phyloP scores from a whole-genome alignment of 2,888 invertebrate species.

The Dysmachus trigonus region DNA sequence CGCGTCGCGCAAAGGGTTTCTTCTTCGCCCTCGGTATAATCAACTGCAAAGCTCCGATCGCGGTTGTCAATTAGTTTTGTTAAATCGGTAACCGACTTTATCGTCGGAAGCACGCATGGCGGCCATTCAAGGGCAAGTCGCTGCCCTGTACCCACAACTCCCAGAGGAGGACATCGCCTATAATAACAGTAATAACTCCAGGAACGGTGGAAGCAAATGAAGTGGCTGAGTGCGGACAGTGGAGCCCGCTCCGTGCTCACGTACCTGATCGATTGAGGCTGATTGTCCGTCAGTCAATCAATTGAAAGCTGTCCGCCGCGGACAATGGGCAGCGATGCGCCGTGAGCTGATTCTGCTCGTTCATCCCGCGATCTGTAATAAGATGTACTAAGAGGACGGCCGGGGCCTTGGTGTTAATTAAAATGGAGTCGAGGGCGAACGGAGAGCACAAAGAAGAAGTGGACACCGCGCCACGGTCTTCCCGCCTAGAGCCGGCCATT shows the following conservation, averaged over 20 bases:
- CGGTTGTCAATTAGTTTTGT: constrained; percentile 48
- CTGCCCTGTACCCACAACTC: neutral
- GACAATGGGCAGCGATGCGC: constrained; percentile 7
- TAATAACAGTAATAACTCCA: constrained; percentile 36
- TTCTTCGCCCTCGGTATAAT: neutral
- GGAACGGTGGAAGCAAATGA: neutral
- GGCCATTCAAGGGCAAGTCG: constrained; percentile 4
- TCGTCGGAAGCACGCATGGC: neutral
- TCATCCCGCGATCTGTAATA: neutral
- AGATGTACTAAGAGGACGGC: neutral
- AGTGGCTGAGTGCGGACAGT: constrained; percentile 10
- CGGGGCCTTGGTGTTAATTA: constrained; percentile 37
- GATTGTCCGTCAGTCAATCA: constrained; percentile 44
- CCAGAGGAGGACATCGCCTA: constrained; percentile 21
- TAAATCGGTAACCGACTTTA: constrained; percentile 46
- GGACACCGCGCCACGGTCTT: neutral
- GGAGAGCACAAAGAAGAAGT: neutral
- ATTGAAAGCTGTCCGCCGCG: constrained; percentile 33
- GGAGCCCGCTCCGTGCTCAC: neutral
- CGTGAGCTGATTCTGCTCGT: neutral
- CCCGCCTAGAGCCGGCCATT: constrained; percentile 8
- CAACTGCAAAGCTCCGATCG: constrained; percentile 20
- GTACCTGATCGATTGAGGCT: constrained; percentile 36
- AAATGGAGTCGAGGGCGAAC: neutral
- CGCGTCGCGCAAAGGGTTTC: neutral